These are phyloP conservation scores for Danio tinwini DNA, from an alignment of 2,797 vertebrate genomes.

Conservation along the genomic window DNA sequence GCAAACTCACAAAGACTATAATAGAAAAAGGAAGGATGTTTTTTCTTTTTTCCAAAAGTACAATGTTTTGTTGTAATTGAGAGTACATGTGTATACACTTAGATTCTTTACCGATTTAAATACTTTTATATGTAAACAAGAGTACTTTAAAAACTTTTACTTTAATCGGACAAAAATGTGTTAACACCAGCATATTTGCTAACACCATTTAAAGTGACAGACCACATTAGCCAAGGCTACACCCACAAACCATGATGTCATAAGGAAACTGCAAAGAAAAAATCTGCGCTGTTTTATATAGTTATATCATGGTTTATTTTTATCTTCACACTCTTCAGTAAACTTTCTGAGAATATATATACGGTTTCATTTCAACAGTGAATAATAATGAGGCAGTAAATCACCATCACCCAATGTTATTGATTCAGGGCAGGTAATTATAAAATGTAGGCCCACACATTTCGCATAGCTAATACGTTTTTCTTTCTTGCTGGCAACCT, in stretches of 20 bases:
- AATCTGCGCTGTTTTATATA: background rate
- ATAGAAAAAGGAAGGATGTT: no score
- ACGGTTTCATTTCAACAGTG: background rate
- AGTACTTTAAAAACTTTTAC: no score
- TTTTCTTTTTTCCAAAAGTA: no score
- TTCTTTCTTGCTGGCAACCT: no score
- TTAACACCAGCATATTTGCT: no score
- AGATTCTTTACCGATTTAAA: no score
- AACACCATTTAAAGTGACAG: no score
- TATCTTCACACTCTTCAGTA: background rate
- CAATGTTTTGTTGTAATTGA: no score
- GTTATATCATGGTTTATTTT: background rate
- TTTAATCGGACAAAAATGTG: no score
- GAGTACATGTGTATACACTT: no score
- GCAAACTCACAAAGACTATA: no score
- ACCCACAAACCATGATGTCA: background rate
- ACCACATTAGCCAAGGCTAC: background rate
- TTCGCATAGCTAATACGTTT: background rate
- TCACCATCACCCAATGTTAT: background rate
- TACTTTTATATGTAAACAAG: no score
- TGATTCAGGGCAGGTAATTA: background rate
- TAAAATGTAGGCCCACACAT: background rate
- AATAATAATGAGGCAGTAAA: background rate
- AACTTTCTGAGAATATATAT: background rate
- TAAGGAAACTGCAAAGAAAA: background rate